Evolutionary conservation across 2,113 vertebrate species (phyloP).

Genomic region (Hassar affinis): DNA sequence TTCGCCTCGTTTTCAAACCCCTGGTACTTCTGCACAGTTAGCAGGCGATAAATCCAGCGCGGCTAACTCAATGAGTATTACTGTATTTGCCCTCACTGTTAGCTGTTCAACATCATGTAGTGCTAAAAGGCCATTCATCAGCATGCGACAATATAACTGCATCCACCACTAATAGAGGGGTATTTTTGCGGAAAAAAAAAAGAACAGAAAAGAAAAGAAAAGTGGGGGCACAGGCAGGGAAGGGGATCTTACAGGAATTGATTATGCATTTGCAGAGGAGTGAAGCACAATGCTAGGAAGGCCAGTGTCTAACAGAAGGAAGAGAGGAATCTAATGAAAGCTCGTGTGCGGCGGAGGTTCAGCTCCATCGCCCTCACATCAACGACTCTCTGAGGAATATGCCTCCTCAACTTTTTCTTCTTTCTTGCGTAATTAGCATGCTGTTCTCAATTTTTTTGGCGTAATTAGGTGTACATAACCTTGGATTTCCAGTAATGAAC

Average conservation of each 20-base stretch:
- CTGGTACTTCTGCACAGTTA: constrained; percentile 59
- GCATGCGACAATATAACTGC: constrained; percentile 13
- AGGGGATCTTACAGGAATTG: constrained; percentile 73
- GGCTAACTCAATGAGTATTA: constrained; percentile 59
- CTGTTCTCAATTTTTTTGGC: constrained; percentile 79
- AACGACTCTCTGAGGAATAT: constrained; percentile 76
- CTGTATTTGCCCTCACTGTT: constrained; percentile 59
- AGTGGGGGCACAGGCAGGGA: constrained; percentile 16
- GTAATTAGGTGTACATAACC: constrained; percentile 86
- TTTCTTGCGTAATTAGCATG: constrained; percentile 78
- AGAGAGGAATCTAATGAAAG: constrained; percentile 72
- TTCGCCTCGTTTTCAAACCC: constrained; percentile 63
- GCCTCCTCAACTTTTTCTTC: constrained; percentile 72
- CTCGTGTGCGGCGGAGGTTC: constrained; percentile 66
- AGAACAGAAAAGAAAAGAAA: constrained; percentile 46
- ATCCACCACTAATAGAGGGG: constrained; percentile 12
- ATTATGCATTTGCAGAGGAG: constrained; percentile 75
- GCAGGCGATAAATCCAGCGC: constrained; percentile 63
- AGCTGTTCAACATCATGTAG: constrained; percentile 67
- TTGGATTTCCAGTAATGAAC: constrained; percentile 82
- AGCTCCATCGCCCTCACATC: constrained; percentile 69
- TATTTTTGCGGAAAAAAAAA: constrained; percentile 45
- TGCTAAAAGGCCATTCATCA: constrained; percentile 50
- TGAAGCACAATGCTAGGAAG: constrained; percentile 67
- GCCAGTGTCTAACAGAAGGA: constrained; percentile 71